Base-by-base conservation (phyloP, 2,797 vertebrate genomes). In the Tarsius wallacei region DNA sequence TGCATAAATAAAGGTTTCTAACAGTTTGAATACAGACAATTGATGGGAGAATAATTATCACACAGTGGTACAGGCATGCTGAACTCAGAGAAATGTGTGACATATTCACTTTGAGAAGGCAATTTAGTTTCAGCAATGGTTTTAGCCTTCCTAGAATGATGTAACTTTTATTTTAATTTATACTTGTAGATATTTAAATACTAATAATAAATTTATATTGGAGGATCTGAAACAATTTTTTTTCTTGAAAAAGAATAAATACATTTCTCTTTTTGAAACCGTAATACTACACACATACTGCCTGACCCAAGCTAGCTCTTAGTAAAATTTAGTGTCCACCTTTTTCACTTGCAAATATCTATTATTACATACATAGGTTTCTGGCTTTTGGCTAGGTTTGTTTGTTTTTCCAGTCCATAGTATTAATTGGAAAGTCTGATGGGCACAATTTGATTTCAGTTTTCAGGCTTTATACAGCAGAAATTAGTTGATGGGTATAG, bases 201-300 rank as follows among this genome's bases (percentile, higher is more conserved):
- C 83, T 36, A 77, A 64, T 84, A 70, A 86, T 24, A 93, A 85
- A 55, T 86, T 70, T 87, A 71, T n/a, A 90, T 63, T 82, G n/a
- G 53, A 87, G 13, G 3, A 68, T 71, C 31, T 49, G 36, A 78
- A n/a, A 33, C 55, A n/a, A 21, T 55, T 53, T 64, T 82, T 87
- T 93, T 36, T 83, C 71, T n/a, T 68, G 21, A 84, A 74, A 74
- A 88, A 42, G 16, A 68, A 12, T 66, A 17, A 71, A 5, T 57
- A 59, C 31, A 71, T 87, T 71, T 90, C 26, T 77, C 15, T 66
- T 83, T 59, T 76, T 81, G 51, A 76, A 91, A 53, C 2, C 84
- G 31, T 71, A 28, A 70, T 80, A 49, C 17, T 74, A 15, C n/a
- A 64, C 42, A 90, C 17, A 57, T 31, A 71, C 49, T 31, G 9